phyloP scores from a whole-genome alignment of 2,888 invertebrate species.

The Eucriotettix oculatus region DNA sequence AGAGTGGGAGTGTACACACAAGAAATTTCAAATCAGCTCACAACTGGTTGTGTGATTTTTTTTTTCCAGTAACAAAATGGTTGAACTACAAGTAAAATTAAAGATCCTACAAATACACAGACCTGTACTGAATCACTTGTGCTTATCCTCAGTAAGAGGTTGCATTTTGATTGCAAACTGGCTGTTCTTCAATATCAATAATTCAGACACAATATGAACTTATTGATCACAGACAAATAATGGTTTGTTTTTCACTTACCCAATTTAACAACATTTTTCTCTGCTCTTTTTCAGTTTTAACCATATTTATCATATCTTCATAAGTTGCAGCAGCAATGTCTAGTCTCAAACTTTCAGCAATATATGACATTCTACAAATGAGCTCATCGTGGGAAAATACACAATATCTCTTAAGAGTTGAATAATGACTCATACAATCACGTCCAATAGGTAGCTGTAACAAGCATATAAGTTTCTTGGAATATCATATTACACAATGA shows the following conservation, averaged over 20 bases:
- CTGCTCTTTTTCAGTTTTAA: slow-evolving; percentile 62
- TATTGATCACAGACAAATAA: slow-evolving; percentile 15
- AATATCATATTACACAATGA: too few species aligned
- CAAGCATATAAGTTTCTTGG: slow-evolving; percentile 1
- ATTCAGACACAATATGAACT: too few species aligned
- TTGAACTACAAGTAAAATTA: too few species aligned
- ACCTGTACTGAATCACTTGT: too few species aligned
- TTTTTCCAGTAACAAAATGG: too few species aligned
- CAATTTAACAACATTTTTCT: slow-evolving; percentile 62
- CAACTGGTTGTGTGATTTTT: too few species aligned
- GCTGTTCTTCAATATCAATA: too few species aligned
- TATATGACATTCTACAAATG: slow-evolving; percentile 88
- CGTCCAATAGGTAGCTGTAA: slow-evolving; percentile 74
- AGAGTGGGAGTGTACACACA: too few species aligned
- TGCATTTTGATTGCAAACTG: too few species aligned
- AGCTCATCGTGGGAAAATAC: slow-evolving; percentile 99
- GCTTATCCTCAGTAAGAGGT: too few species aligned
- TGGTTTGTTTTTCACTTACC: slow-evolving; percentile 27
- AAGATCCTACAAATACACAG: too few species aligned
- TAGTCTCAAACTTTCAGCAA: slow-evolving; percentile 68
- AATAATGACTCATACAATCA: slow-evolving; percentile 88
- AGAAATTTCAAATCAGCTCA: too few species aligned
- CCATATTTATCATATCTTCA: slow-evolving; percentile 82
- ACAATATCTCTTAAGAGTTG: slow-evolving; percentile 78
- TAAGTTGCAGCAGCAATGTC: slow-evolving; percentile 84